Evolutionary conservation across 2,113 vertebrate genomes (phyloP).

Genomic region (Onychostoma macrolepis): DNA sequence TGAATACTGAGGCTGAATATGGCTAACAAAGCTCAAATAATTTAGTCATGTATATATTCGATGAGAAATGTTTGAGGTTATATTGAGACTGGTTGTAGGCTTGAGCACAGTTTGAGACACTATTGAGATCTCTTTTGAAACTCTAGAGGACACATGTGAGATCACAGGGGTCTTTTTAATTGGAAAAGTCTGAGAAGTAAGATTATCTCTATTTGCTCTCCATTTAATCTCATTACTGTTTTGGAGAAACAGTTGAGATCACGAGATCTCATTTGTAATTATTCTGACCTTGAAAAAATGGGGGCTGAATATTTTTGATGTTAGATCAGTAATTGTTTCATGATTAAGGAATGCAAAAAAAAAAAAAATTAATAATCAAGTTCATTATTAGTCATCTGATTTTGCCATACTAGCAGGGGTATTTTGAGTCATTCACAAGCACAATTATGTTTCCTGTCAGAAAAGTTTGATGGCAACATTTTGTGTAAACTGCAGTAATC

Average conservation of each 20-base stretch:
- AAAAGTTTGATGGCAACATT: not conserved
- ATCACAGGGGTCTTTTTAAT: not conserved
- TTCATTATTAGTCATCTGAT: not conserved
- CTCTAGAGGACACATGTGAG: not conserved
- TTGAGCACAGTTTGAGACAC: not conserved
- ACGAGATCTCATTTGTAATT: not conserved
- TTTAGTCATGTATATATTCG: not conserved
- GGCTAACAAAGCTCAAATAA: not conserved
- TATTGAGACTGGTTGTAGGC: not conserved
- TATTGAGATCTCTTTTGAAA: not conserved
- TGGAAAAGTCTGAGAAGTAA: not conserved
- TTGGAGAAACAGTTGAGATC: not conserved
- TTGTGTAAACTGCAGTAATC: not conserved
- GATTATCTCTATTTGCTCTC: not conserved
- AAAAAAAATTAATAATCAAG: too few relatives aligned
- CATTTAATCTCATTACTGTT: not conserved
- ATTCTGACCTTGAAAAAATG: not conserved
- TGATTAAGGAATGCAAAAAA: not conserved
- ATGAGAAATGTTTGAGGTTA: not conserved
- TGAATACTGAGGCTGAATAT: not conserved
- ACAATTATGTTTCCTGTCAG: constrained; percentile 12
- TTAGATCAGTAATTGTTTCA: not conserved
- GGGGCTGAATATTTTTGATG: not conserved
- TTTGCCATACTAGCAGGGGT: not conserved
- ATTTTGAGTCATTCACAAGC: not conserved